Conservation (phyloP, 2,888 invertebrate species). For the Hydrotaea cyrtoneurina region DNA sequence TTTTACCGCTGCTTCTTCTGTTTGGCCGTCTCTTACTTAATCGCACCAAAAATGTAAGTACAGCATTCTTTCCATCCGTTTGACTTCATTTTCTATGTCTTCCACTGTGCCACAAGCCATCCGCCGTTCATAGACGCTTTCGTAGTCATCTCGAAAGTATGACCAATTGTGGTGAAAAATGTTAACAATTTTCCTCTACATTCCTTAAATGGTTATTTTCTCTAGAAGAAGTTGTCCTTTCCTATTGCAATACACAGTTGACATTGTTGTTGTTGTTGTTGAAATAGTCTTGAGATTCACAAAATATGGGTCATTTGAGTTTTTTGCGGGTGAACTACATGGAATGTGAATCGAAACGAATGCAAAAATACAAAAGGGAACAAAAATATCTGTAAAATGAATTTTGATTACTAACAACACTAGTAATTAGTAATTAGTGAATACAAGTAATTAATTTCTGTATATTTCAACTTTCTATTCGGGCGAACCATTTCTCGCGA, state of each 20-base stretch:
- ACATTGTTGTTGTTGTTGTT: neutral
- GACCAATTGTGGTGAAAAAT: conserved; percentile 11
- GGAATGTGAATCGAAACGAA: too few relatives aligned
- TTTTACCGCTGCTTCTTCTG: conserved; percentile 43
- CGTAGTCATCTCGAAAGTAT: neutral
- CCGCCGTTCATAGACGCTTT: neutral
- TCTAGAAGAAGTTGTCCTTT: conserved; percentile 59
- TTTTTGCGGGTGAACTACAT: conserved; percentile 12
- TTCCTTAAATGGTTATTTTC: neutral
- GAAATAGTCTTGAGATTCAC: neutral
- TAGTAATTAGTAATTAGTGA: too few relatives aligned
- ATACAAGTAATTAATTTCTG: too few relatives aligned
- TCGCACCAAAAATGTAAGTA: conserved; percentile 66
- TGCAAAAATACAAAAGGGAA: too few relatives aligned
- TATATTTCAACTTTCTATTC: too few relatives aligned
- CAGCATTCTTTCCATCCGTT: conserved; percentile 54
- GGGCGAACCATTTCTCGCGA: too few relatives aligned
- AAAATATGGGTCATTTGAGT: conserved; percentile 23
- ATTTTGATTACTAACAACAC: too few relatives aligned
- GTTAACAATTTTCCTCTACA: conserved; percentile 25
- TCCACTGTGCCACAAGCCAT: neutral
- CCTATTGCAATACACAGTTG: conserved; percentile 46
- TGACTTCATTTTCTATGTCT: neutral
- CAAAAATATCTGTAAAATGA: too few relatives aligned
- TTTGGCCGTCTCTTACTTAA: conserved; percentile 2